phyloP scores from a whole-genome alignment of 2,888 invertebrate species.

The Disparrhopalites patrizii region DNA sequence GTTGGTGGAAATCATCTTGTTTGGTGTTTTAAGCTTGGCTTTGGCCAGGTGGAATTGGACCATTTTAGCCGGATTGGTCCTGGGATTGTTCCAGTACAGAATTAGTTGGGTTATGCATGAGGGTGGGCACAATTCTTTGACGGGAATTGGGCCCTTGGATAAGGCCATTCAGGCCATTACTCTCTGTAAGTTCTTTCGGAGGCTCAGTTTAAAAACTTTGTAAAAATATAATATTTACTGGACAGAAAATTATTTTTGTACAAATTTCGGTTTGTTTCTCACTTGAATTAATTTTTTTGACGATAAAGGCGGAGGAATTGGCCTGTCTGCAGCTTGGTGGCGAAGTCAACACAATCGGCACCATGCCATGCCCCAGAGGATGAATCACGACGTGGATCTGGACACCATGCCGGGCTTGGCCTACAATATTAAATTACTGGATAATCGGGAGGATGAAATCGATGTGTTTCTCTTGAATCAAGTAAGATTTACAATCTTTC shows the following conservation, averaged over 20 bases:
- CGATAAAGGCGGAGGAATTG: slow-evolving; percentile 36
- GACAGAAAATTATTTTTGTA: no score
- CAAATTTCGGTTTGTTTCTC: no score
- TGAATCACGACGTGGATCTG: slow-evolving; percentile 43
- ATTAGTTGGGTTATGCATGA: neutral
- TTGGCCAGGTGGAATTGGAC: no score
- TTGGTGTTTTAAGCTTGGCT: neutral
- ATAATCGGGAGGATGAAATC: slow-evolving; percentile 30
- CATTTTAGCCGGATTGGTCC: neutral
- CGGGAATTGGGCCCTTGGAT: neutral
- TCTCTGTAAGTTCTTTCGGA: slow-evolving; percentile 29
- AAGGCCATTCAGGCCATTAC: neutral
- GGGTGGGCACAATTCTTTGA: neutral
- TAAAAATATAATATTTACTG: neutral
- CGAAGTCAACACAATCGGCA: slow-evolving; percentile 39
- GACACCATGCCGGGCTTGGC: slow-evolving; percentile 40
- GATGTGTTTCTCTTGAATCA: slow-evolving; percentile 37
- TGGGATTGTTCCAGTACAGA: neutral
- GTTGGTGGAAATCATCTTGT: neutral
- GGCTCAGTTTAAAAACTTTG: no score
- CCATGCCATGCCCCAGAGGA: slow-evolving; percentile 45
- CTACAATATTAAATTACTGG: slow-evolving; percentile 35
- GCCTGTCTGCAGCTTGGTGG: slow-evolving; percentile 43
- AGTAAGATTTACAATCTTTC: slow-evolving; percentile 27
- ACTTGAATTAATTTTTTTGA: no score